phyloP scores from a whole-genome alignment of 2,113 vertebrate genomes.

The Phyllostomus discolor region DNA sequence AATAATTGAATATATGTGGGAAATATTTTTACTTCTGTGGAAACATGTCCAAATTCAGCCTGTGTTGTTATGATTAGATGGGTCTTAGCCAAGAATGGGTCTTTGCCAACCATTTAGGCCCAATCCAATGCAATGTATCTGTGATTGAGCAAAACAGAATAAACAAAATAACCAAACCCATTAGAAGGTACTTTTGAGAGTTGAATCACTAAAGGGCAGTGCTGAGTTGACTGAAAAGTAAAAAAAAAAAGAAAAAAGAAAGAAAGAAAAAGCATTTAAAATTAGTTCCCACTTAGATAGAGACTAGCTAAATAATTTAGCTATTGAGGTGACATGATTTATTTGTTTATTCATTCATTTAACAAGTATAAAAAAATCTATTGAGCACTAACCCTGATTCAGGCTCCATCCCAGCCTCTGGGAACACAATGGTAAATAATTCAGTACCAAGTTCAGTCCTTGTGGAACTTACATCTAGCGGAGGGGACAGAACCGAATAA shows the following conservation, averaged over 20 bases:
- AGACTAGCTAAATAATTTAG: slow-evolving; percentile 43
- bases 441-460: not conserved
- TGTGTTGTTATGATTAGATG: slow-evolving; percentile 27
- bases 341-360: not conserved
- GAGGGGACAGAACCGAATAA: not conserved
- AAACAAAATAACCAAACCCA: slow-evolving; percentile 60
- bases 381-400: not conserved
- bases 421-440: not conserved
- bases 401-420: not conserved
- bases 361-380: not conserved
- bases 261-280: not conserved
- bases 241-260: not conserved
- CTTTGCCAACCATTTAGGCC: slow-evolving; percentile 46
- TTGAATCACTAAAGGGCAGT: slow-evolving; percentile 38
- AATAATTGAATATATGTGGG: not conserved
- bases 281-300: slow-evolving; percentile 41
- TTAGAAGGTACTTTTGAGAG: slow-evolving; percentile 53
- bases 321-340: slow-evolving; percentile 32
- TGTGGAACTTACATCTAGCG: no score
- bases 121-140: slow-evolving; percentile 44
- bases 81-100: slow-evolving; percentile 8
- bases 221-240: slow-evolving; percentile 49
- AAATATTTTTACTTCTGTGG: slow-evolving; percentile 22
- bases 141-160: slow-evolving; percentile 43
- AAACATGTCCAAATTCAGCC: not conserved